phyloP scores from a whole-genome alignment of 1,140 invertebrate species.

The Mya arenaria region DNA sequence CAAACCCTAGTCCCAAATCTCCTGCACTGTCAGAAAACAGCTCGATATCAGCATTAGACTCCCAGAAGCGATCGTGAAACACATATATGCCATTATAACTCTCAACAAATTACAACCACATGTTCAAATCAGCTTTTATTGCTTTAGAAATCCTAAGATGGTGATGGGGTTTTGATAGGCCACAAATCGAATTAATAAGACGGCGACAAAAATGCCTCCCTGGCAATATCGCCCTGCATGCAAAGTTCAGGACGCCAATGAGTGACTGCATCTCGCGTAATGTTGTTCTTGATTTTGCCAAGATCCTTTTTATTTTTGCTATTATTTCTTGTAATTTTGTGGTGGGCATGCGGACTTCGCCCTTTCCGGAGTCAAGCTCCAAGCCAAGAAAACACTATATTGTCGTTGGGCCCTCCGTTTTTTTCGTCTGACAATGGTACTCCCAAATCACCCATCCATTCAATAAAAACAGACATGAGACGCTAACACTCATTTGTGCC shows the following conservation, averaged over 20 bases:
- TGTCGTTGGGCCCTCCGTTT: background rate
- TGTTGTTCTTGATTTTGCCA: constrained; percentile 1
- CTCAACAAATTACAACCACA: background rate
- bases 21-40: constrained; percentile 34
- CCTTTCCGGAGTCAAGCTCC: constrained; percentile 21
- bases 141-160: background rate
- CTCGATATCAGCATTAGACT: background rate
- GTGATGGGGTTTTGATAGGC: background rate
- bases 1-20: background rate
- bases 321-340: constrained; percentile 2
- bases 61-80: constrained; percentile 19
- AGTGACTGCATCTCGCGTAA: constrained; percentile 32
- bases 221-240: background rate
- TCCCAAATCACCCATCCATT: background rate
- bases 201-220: background rate
- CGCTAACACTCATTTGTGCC: background rate
- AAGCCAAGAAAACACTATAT: constrained; percentile 26
- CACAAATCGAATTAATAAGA: background rate
- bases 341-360: constrained; percentile 24
- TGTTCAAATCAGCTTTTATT: background rate
- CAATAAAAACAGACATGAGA: background rate
- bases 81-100: background rate
- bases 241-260: constrained; percentile 21
- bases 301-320: background rate
- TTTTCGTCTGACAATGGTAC: constrained; percentile 31